A percentile compares a stretch with the other conserved stretches of the same genome.
Evolutionary conservation across 2,113 vertebrate genomes (phyloP).

Genomic region (Rhabdomys dilectus): DNA sequence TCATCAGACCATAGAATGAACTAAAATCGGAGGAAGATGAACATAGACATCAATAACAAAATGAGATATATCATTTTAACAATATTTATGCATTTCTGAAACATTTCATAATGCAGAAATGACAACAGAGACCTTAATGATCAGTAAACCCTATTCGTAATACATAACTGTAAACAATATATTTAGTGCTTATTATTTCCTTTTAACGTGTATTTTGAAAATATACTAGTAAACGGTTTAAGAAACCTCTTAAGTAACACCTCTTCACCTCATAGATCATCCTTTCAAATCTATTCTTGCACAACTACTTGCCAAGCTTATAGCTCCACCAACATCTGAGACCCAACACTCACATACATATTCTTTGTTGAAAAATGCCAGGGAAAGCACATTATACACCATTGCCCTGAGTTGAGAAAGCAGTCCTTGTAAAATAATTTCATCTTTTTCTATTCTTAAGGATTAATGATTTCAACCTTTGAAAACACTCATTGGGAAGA

Average conservation of each 20-base stretch:
- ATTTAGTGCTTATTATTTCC: background rate
- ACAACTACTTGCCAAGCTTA: constrained; percentile 45
- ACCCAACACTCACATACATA: background rate
- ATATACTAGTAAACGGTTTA: background rate
- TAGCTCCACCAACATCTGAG: background rate
- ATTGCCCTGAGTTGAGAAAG: constrained; percentile 61
- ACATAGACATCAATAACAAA: background rate
- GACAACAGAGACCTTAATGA: background rate
- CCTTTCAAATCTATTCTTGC: constrained; percentile 59
- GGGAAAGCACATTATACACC: constrained; percentile 57
- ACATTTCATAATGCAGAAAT: background rate
- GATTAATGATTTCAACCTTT: constrained; percentile 54
- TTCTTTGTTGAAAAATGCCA: constrained; percentile 50
- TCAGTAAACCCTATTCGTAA: background rate
- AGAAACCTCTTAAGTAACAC: background rate
- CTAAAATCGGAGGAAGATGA: background rate
- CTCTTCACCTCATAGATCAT: constrained; percentile 55
- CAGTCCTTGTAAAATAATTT: constrained; percentile 65
- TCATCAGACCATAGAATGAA: background rate
- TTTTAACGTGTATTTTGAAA: constrained; percentile 14
- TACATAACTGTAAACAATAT: background rate
- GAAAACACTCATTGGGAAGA: constrained; percentile 6
- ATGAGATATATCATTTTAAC: background rate
- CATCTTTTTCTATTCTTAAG: background rate
- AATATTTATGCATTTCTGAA: background rate